Base-by-base conservation (phyloP, 1,140 invertebrate genomes). In the Diprion similis region DNA sequence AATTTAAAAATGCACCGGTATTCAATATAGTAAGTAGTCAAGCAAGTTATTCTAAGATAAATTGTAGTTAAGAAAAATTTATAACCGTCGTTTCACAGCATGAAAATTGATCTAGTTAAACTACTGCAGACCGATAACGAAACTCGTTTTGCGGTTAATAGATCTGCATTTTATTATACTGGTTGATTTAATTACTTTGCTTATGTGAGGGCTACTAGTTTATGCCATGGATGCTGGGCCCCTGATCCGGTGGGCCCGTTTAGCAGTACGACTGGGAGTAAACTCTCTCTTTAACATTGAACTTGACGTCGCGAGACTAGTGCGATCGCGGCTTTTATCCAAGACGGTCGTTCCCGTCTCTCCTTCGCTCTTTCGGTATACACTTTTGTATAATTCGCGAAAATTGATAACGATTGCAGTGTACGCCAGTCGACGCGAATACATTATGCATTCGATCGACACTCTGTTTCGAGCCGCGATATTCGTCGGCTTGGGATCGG, bases 401-500 rank as follows among this genome's bases (percentile, higher is more conserved):
- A 11, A 71, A 37, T 37, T 37, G 24, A 1, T 37, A 37, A 37
- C 24, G 24, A 37, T 71, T 45, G 37, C 11, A 10, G 51, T 59
- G 46, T 19, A 3, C 6, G 47, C 18, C 72, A 74, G 64, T 11
- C 66, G 18, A 68, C 73, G 15, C 69, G 69, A 59, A 37, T 37
- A 37, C 24, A 37, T 37, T 13, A 59, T 59, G 51, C 51, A 59
- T 15, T 77, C 68, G 24, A 46, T 47, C 66, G 79, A 68, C 18
- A 87, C 86, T 81, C 78, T 89, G 75, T 85, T 89, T 74, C 80
- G 88, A 77, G 79, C 84, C 19, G 85, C 85, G 11, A 81, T 89
- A 48, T 86, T 89, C 73, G 81, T 89, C 19, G 89, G 88, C 13
- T 82, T 89, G 15, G 82, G 84, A 15, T 88, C 89, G 17, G 90